Evolutionary conservation across 2,113 vertebrate species (phyloP), one percentile per base, ranked within the genome.

Genomic region (Ramphastos sulfuratus): DNA sequence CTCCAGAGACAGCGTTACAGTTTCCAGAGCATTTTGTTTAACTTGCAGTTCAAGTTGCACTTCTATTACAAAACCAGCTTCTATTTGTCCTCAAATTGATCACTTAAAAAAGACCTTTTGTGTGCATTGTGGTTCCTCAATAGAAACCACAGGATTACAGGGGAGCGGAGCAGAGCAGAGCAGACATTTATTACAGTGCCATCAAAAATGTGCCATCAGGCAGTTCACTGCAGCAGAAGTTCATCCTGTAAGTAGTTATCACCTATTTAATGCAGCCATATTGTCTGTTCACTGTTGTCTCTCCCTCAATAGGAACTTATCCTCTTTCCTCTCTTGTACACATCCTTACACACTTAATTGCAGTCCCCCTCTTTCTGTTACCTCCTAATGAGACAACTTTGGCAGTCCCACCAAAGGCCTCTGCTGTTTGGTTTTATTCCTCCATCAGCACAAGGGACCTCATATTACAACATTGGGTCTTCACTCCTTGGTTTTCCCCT

Each of bases 1-100:
- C 89, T 83, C 75, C 76, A 55, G 60, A 80, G 28, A 35, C 24
- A 0, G 0, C 25, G 30, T 7, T 17, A 33, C 3, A 39, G 71
- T 28, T 87, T 35, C 78, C 76, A 69, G 44, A 89, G 69, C 50
- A 15, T 64, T 85, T 85, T 66, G n/a, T 54, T 60, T 82, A 77
- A 60, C 82, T 48, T 61, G 60, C 48, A 74, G 54, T 75, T 94
- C 90, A 90, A 77, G 76, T 9, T 11, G 75, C 61, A 72, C 73
- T 93, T 86, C 85, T 90, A n/a, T 39, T 1, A 91, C 12, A 31
- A 92, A 95, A 96, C 67, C 39, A 58, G 42, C 5, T 92, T 58
- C 58, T 81, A 35, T 85, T 78, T 89, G 79, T 71, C 69, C 89
- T 77, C 80, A 77, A 60, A 94, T 67, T 83, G 91, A 85, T 71